Base-by-base conservation (phyloP, 2,888 invertebrate species). In the Acronicta aceris region DNA sequence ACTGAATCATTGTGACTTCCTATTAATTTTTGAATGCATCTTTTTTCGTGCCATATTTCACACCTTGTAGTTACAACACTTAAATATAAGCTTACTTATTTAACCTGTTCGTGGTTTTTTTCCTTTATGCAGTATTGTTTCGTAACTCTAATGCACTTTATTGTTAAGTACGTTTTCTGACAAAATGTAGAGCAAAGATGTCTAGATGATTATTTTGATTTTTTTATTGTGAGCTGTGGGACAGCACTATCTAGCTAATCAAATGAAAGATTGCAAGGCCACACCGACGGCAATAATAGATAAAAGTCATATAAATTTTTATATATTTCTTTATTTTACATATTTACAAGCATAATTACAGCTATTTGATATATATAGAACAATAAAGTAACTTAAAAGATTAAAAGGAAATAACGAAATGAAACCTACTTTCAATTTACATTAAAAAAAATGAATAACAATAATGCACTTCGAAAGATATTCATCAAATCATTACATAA, bases 281-380 rank as follows among this genome's bases (percentile, higher is more conserved):
- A 4, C 21, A 4, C 21, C 21, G n/a, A n/a, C 21, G 4, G 21
- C 21, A 21, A 2, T 21, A 21, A 21, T 21, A n/a, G 73, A 57
- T 13, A 45, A 72, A 69, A 64, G 0, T 5, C 30, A 30, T 2
- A 17, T 27, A 40, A 46, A 58, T 38, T 15, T 64, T 68, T 57
- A 62, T 60, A 80, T 71, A 75, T 77, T 78, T 78, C 57, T 91
- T 90, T 91, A 92, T 90, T 90, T 88, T 90, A 93, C 92, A 93
- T 93, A 93, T 93, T 92, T 93, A 93, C 93, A 93, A 92, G 89
- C 88, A 82, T 86, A 83, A 83, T 87, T 89, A 89, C 82, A 88
- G 84, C 87, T 83, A 83, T 53, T 21, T 65, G 53, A 71, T 80
- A 78, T 71, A 78, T 76, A 79, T 71, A 71, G 77, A 77, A 75